phyloP scores from a whole-genome alignment of 2,888 invertebrate genomes.

The Noctua janthina region DNA sequence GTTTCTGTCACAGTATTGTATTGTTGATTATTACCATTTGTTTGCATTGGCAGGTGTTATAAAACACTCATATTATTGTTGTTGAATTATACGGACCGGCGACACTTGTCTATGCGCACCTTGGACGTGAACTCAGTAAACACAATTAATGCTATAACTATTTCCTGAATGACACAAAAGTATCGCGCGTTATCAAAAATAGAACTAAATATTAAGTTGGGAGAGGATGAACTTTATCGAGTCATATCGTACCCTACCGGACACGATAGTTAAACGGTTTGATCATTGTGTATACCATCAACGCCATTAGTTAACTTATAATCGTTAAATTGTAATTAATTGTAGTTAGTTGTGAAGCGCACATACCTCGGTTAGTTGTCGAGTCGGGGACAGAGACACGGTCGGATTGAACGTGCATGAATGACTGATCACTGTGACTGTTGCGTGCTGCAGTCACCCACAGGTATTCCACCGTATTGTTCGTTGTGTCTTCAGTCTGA shows the following conservation, averaged over 20 bases:
- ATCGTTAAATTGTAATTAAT: constrained; percentile 80
- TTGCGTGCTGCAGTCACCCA: constrained; percentile 57
- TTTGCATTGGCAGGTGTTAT: constrained; percentile 25
- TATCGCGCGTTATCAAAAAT: constrained; percentile 36
- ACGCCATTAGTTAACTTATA: constrained; percentile 63
- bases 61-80: constrained; percentile 36
- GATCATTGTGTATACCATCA: constrained; percentile 57
- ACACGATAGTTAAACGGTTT: constrained; percentile 66
- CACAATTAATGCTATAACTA: constrained; percentile 36
- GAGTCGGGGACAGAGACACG: constrained; percentile 66
- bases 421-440: constrained; percentile 73
- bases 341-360: constrained; percentile 65
- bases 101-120: constrained; percentile 25
- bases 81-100: constrained; percentile 10
- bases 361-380: constrained; percentile 75
- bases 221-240: constrained; percentile 64
- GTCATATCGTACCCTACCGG: constrained; percentile 44
- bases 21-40: constrained; percentile 37
- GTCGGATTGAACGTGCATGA: constrained; percentile 74
- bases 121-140: constrained; percentile 21
- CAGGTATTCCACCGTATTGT: constrained; percentile 75
- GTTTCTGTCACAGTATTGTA: constrained; percentile 9
- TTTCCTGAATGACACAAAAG: constrained; percentile 38
- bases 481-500: constrained; percentile 73
- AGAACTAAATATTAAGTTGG: constrained; percentile 53